Evolutionary conservation across 2,888 invertebrate genomes (phyloP).

Genomic region (Eudemis profundana): DNA sequence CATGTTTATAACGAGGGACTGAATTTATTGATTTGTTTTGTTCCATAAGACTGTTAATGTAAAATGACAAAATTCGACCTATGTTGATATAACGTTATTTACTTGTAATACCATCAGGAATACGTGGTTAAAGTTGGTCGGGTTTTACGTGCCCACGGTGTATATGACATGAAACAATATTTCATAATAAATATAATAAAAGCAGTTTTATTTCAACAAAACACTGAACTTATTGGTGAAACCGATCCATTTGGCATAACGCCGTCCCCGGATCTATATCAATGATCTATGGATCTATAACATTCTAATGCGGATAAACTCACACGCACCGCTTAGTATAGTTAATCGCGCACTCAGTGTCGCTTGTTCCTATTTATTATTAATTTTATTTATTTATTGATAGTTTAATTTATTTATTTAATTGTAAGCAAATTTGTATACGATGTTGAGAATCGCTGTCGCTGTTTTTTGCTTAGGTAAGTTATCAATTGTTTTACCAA

Average conservation of each 20-base stretch:
- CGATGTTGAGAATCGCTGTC: slow-evolving; percentile 63
- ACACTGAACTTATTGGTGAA: background rate
- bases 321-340: slow-evolving; percentile 55
- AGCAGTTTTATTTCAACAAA: too few relatives aligned
- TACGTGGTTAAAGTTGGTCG: too few relatives aligned
- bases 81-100: too few relatives aligned
- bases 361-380: slow-evolving; percentile 56
- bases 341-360: slow-evolving; percentile 60
- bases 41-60: too few relatives aligned
- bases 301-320: slow-evolving; percentile 60
- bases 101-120: too few relatives aligned
- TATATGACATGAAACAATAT: too few relatives aligned
- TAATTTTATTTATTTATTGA: too few relatives aligned
- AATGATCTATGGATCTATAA: slow-evolving; percentile 54
- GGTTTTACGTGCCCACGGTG: too few relatives aligned
- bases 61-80: too few relatives aligned
- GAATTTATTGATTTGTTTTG: too few relatives aligned
- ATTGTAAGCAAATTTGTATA: slow-evolving; percentile 46
- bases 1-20: too few relatives aligned
- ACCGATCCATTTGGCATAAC: slow-evolving; percentile 45
- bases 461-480: slow-evolving; percentile 62
- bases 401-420: slow-evolving; percentile 47
- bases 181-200: too few relatives aligned
- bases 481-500: slow-evolving; percentile 49
- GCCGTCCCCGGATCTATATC: slow-evolving; percentile 58